phyloP scores from a whole-genome alignment of 2,888 invertebrate species.

The Tholera decimalis region DNA sequence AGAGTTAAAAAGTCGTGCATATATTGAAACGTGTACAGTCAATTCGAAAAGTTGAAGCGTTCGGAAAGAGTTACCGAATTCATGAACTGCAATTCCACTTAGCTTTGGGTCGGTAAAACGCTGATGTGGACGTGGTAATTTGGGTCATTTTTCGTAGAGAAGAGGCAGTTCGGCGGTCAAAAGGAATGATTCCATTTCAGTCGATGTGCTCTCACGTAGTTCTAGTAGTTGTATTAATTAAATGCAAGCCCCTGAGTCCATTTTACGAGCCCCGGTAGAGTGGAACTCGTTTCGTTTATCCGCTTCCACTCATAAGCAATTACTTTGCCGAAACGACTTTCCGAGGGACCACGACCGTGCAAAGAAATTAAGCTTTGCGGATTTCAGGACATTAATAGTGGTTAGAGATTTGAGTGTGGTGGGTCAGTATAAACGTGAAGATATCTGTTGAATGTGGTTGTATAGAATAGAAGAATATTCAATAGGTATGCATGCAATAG shows the following conservation, averaged over 20 bases:
- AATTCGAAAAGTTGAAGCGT: slow-evolving; percentile 45
- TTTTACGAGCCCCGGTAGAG: slow-evolving; percentile 87
- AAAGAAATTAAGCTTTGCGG: slow-evolving; percentile 87
- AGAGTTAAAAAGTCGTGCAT: slow-evolving; percentile 35
- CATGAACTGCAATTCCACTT: slow-evolving; percentile 68
- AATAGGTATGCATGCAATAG: not conserved
- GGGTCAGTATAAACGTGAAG: slow-evolving; percentile 60
- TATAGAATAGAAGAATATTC: not conserved
- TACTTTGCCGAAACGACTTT: slow-evolving; percentile 88
- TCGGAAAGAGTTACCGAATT: slow-evolving; percentile 64
- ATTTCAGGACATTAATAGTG: slow-evolving; percentile 83
- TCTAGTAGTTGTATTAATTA: slow-evolving; percentile 88
- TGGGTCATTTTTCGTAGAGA: slow-evolving; percentile 79
- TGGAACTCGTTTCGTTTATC: slow-evolving; percentile 89
- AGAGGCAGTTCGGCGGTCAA: slow-evolving; percentile 82
- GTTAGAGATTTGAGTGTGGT: slow-evolving; percentile 75
- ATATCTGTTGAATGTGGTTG: slow-evolving; percentile 43
- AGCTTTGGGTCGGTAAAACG: slow-evolving; percentile 69
- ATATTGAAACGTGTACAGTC: slow-evolving; percentile 37
- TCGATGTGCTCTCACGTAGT: slow-evolving; percentile 85
- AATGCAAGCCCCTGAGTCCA: slow-evolving; percentile 89
- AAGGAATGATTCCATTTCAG: slow-evolving; percentile 85
- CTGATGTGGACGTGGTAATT: slow-evolving; percentile 75
- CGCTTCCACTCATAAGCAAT: slow-evolving; percentile 90
- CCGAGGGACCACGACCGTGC: slow-evolving; percentile 82